phyloP scores from a whole-genome alignment of 2,888 invertebrate genomes.

The Helobdella robusta region DNA sequence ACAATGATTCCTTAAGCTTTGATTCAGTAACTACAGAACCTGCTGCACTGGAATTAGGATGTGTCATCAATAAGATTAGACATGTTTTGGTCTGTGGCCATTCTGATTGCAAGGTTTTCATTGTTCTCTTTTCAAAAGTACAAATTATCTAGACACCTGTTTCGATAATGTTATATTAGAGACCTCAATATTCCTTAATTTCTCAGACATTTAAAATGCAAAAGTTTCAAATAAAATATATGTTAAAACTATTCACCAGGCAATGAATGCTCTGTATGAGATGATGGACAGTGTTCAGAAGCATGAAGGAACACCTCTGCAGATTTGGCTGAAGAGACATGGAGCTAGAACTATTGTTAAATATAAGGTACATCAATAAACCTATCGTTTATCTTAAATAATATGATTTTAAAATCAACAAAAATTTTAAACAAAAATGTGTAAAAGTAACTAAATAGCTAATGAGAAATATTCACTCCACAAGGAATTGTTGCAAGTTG shows the following conservation, averaged over 20 bases:
- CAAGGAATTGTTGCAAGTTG: conserved; percentile 49
- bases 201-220: too few relatives aligned
- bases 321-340: conserved; percentile 83
- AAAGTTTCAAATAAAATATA: neutral
- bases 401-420: neutral
- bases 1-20: conserved; percentile 53
- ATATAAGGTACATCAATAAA: conserved; percentile 54
- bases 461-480: neutral
- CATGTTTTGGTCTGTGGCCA: conserved; percentile 93
- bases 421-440: neutral
- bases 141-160: too few relatives aligned
- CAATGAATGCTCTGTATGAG: conserved; percentile 81
- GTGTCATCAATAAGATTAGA: conserved; percentile 76
- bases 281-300: conserved; percentile 65
- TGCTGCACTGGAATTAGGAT: conserved; percentile 86
- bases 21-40: conserved; percentile 86
- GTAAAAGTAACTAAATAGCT: neutral
- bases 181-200: too few relatives aligned
- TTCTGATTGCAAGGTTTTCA: conserved; percentile 78
- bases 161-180: too few relatives aligned
- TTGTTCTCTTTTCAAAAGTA: too few relatives aligned
- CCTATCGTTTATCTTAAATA: neutral
- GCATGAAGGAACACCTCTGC: conserved; percentile 72
- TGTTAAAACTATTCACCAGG: conserved; percentile 51
- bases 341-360: conserved; percentile 71